A percentile compares a stretch with the other conserved stretches of the same genome.
These are phyloP conservation scores for Euplagia quadripunctaria DNA, from an alignment of 2,888 invertebrate genomes.

Conservation along the genomic window DNA sequence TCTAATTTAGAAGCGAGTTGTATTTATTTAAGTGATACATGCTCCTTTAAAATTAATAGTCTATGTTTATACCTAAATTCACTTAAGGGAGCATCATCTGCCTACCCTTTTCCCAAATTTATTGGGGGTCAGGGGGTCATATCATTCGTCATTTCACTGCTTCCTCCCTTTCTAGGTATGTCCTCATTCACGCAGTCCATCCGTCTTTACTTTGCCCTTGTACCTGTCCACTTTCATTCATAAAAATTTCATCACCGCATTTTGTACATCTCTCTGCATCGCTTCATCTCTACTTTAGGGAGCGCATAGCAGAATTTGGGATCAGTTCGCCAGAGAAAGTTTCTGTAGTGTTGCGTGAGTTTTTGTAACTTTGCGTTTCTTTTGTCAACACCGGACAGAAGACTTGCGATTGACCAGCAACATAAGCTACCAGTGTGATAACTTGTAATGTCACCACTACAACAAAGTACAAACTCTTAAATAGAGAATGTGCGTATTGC, in stretches of 20 bases:
- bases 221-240: too few relatives aligned
- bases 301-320: background rate
- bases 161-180: too few relatives aligned
- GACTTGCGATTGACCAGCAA: too few relatives aligned
- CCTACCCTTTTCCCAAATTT: too few relatives aligned
- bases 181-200: too few relatives aligned
- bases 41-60: background rate
- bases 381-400: background rate
- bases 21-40: background rate
- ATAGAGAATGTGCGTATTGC: background rate
- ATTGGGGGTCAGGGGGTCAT: too few relatives aligned
- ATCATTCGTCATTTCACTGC: too few relatives aligned
- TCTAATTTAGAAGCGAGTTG: background rate
- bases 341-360: background rate
- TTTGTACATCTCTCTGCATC: background rate
- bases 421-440: background rate
- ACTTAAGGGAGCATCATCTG: too few relatives aligned
- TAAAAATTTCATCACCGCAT: too few relatives aligned
- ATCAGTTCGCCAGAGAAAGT: background rate
- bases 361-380: background rate
- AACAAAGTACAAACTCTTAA: background rate
- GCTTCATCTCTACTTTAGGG: background rate
- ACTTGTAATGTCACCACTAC: background rate
- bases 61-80: background rate
- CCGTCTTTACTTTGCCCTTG: too few relatives aligned